Evolutionary conservation across 2,888 invertebrate genomes (phyloP).

Genomic region (Lycophotia porphyrea): DNA sequence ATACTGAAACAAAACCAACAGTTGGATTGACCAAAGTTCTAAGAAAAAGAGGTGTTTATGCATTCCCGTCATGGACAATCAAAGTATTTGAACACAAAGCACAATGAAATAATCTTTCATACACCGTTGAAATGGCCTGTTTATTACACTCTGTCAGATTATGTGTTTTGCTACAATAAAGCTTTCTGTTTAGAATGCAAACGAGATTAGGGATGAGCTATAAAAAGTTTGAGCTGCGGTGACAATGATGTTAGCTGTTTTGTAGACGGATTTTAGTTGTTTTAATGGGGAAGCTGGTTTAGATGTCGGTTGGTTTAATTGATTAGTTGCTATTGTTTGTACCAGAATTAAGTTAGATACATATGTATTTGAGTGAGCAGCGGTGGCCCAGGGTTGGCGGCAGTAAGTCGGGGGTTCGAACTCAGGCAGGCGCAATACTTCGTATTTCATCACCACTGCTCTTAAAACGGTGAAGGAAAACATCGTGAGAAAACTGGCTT

Average conservation of each 20-base stretch:
- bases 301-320: slow-evolving; percentile 33
- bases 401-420: no score
- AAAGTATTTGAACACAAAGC: slow-evolving; percentile 49
- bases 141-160: slow-evolving; percentile 56
- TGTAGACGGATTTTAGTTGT: slow-evolving; percentile 25
- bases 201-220: slow-evolving; percentile 59
- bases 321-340: slow-evolving; percentile 2
- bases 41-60: slow-evolving; percentile 36
- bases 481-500: no score
- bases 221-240: slow-evolving; percentile 58
- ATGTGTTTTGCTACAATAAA: slow-evolving; percentile 57
- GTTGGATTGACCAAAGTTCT: slow-evolving; percentile 28
- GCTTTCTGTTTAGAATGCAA: slow-evolving; percentile 62
- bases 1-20: not conserved
- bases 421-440: no score
- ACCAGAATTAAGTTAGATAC: not conserved
- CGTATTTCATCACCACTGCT: no score
- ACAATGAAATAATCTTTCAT: slow-evolving; percentile 58
- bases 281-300: slow-evolving; percentile 11
- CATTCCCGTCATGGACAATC: slow-evolving; percentile 46
- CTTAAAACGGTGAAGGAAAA: no score
- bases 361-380: not conserved
- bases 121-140: slow-evolving; percentile 51
- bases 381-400: no score
- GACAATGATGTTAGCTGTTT: slow-evolving; percentile 49